Evolutionary conservation across 2,888 invertebrate genomes (phyloP).

Genomic region (Pandemis cinnamomeana): DNA sequence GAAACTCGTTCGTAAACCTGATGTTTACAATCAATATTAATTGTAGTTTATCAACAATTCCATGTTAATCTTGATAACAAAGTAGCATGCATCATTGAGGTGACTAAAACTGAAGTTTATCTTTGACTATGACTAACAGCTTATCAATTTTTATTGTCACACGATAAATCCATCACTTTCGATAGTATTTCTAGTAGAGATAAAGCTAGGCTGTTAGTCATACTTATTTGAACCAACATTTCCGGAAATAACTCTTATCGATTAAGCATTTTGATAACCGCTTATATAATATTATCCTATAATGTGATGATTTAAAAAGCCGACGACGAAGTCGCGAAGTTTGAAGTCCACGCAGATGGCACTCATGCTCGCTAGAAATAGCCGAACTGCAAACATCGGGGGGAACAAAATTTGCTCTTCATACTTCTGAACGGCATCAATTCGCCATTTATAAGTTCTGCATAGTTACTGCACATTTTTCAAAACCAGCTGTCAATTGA

Average conservation of each 20-base stretch:
- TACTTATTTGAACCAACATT: neutral
- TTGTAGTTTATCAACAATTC: slow-evolving; percentile 19
- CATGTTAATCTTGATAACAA: slow-evolving; percentile 8
- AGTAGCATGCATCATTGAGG: neutral
- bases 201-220: neutral
- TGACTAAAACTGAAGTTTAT: slow-evolving; percentile 3
- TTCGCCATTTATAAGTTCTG: neutral
- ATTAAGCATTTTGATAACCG: slow-evolving; percentile 3
- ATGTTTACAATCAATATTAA: slow-evolving; percentile 7
- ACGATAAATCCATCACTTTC: neutral
- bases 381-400: slow-evolving; percentile 12
- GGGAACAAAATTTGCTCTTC: slow-evolving; percentile 6
- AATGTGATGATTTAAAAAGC: slow-evolving; percentile 6
- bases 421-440: neutral
- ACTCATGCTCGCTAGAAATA: slow-evolving; percentile 22
- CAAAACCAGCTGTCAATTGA: neutral
- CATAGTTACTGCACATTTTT: neutral
- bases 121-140: slow-evolving; percentile 6
- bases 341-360: slow-evolving; percentile 22
- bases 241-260: neutral
- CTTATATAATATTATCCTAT: neutral
- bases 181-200: slow-evolving; percentile 21
- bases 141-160: slow-evolving; percentile 20
- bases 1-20: slow-evolving; percentile 23
- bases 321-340: neutral